A percentile compares a stretch with the other conserved stretches of the same genome.
Conservation (phyloP, 2,888 invertebrate genomes). For the Melanchra persicariae region DNA sequence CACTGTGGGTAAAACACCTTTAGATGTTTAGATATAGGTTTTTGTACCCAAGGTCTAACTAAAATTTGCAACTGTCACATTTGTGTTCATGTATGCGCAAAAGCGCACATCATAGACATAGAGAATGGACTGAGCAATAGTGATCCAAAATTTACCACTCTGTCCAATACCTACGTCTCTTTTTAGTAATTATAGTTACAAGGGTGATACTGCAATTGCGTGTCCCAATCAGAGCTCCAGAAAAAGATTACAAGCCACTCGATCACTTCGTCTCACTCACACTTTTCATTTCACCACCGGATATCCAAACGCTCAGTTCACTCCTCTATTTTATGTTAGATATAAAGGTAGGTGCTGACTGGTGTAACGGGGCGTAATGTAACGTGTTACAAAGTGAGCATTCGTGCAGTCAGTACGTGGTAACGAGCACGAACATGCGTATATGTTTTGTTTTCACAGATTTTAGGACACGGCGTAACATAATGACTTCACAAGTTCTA, state of each 20-base stretch:
- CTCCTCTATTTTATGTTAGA: not conserved
- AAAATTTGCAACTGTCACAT: constrained; percentile 31
- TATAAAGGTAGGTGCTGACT: too few species aligned
- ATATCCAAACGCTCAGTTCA: not conserved
- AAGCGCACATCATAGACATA: not conserved
- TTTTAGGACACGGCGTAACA: too few species aligned
- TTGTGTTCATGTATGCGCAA: constrained; percentile 14
- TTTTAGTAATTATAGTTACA: not conserved
- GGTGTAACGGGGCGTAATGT: too few species aligned
- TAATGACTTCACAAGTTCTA: too few species aligned
- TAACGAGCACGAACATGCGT: too few species aligned
- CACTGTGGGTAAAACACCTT: not conserved
- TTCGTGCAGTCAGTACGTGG: too few species aligned
- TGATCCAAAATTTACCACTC: too few species aligned
- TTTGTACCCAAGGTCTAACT: not conserved
- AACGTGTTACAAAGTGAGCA: too few species aligned
- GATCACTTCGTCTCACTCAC: not conserved
- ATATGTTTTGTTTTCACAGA: too few species aligned
- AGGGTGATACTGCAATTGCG: not conserved
- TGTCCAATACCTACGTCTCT: not conserved
- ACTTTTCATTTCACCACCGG: not conserved
- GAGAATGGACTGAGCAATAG: not conserved
- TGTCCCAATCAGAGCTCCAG: not conserved
- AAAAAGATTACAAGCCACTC: not conserved
- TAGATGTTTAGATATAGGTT: not conserved